Evolutionary conservation across 2,113 vertebrate genomes (phyloP).

Genomic region (Ahaetulla prasina): DNA sequence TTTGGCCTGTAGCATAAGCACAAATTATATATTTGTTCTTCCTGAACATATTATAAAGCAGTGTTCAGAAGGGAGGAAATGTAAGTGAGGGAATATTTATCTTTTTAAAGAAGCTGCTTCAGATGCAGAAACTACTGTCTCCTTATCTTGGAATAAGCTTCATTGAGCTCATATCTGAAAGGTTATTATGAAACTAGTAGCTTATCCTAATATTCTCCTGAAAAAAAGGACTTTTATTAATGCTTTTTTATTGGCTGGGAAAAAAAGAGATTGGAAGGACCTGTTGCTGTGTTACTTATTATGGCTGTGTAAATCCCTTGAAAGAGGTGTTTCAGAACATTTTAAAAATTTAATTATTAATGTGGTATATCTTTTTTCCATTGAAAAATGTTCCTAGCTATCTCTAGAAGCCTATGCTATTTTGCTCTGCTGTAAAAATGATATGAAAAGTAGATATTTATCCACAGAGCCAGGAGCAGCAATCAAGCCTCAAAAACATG

Average conservation of each 20-base stretch:
- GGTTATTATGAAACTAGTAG: neutral
- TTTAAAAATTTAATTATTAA: neutral
- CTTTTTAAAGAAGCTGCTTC: neutral
- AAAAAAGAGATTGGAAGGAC: neutral
- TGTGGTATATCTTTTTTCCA: neutral
- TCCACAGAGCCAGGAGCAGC: neutral
- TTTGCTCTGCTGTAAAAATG: neutral
- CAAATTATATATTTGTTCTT: neutral
- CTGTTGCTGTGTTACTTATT: neutral
- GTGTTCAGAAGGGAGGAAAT: neutral
- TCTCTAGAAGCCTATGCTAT: neutral
- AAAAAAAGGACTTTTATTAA: neutral
- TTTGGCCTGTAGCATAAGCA: neutral
- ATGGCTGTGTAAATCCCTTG: neutral
- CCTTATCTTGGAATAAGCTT: neutral
- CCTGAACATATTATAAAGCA: neutral
- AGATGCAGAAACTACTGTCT: neutral
- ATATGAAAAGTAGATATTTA: neutral
- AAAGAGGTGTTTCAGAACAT: neutral
- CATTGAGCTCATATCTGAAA: neutral
- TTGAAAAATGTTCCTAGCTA: neutral
- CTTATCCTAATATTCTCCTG: neutral
- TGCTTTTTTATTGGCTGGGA: neutral
- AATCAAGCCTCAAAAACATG: neutral
- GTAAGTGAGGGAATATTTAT: neutral